These are phyloP conservation scores for Poeciliopsis paucimaculata DNA, from an alignment of 2,797 vertebrate species.

Conservation along the genomic window DNA sequence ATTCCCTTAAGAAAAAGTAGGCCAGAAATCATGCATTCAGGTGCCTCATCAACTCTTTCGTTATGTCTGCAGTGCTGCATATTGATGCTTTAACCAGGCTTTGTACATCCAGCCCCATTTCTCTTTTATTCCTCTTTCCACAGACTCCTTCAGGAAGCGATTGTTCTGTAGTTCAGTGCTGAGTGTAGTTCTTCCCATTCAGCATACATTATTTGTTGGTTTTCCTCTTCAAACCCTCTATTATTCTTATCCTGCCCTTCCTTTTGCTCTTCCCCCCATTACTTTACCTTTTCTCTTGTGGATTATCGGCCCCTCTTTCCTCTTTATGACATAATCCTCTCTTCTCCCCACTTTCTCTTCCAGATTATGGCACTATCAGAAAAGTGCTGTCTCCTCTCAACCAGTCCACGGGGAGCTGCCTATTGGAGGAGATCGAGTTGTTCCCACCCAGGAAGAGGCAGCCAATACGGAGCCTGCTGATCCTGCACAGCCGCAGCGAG, in stretches of 20 bases:
- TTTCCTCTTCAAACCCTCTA: slow-evolving; percentile 16
- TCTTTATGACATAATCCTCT: slow-evolving; percentile 36
- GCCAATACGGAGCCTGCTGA: slow-evolving; percentile 90
- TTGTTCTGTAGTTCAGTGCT: slow-evolving; percentile 54
- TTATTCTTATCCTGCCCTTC: slow-evolving; percentile 16
- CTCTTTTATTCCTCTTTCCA: slow-evolving; percentile 44
- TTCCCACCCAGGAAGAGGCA: slow-evolving; percentile 86
- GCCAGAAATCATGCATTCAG: slow-evolving; percentile 49
- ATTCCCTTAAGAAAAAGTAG: slow-evolving; percentile 52
- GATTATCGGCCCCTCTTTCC: slow-evolving; percentile 31
- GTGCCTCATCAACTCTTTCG: slow-evolving; percentile 38
- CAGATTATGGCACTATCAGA: slow-evolving; percentile 96
- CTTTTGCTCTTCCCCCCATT: slow-evolving; percentile 2
- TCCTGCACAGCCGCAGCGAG: slow-evolving; percentile 93
- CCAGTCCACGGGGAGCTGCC: slow-evolving; percentile 87
- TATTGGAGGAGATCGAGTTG: slow-evolving; percentile 94
- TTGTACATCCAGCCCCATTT: slow-evolving; percentile 25
- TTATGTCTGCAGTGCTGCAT: slow-evolving; percentile 33
- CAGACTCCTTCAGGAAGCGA: slow-evolving; percentile 26
- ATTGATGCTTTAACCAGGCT: slow-evolving; percentile 38
- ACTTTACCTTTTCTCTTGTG: slow-evolving; percentile 23
- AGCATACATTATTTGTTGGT: slow-evolving; percentile 27
- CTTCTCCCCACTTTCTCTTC: slow-evolving; percentile 18
- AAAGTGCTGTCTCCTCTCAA: slow-evolving; percentile 94
- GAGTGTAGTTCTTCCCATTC: slow-evolving; percentile 25